Base-by-base conservation (phyloP, 2,113 vertebrate species). In the Paralichthys olivaceus region DNA sequence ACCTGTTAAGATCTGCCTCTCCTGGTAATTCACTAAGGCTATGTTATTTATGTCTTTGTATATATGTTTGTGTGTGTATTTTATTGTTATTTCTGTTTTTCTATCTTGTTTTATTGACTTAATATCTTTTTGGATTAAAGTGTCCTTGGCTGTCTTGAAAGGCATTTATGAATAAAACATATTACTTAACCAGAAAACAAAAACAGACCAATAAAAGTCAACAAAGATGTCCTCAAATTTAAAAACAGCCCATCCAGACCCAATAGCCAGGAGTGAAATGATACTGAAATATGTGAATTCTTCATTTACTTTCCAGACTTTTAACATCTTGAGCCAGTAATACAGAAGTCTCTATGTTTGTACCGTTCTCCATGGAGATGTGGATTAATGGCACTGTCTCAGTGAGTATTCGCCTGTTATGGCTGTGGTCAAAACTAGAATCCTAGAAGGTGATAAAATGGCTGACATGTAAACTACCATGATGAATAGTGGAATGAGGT, bases 381-480 rank as follows among this genome's bases (percentile, higher is more conserved):
- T 73, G 72, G 64, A 86, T 89, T 86, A 79, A 87, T 61, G 58
- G 34, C 29, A 29, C 12, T 9, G 15, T 60, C 61, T 80, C 60
- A 29, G 19, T 32, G 68, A 83, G 53, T 57, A 32, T 69, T 75
- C 58, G 57, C 15, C 37, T 57, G 74, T 66, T 73, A 32, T 47
- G 45, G 26, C 80, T 72, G 37, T 7, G 32, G 83, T 78, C 65
- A 64, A 77, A 66, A 66, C 22, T 32, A 47, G 79, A 76, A 86
- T 83, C 81, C 29, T 19, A 37, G 49, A 55, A 71, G 29, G 65
- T 32, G 19, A 68, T 87, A 84, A 81, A 87, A 80, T 4, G 0
- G 26, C 57, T 77, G 85, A 85, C 82, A 69, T 83, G 75, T 85
- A 84, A 85, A 86, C 67, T 70, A 69, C 75, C 68, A 25, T 40